Conservation (phyloP, 2,888 invertebrate species). For the Petrolisthes manimaculis region DNA sequence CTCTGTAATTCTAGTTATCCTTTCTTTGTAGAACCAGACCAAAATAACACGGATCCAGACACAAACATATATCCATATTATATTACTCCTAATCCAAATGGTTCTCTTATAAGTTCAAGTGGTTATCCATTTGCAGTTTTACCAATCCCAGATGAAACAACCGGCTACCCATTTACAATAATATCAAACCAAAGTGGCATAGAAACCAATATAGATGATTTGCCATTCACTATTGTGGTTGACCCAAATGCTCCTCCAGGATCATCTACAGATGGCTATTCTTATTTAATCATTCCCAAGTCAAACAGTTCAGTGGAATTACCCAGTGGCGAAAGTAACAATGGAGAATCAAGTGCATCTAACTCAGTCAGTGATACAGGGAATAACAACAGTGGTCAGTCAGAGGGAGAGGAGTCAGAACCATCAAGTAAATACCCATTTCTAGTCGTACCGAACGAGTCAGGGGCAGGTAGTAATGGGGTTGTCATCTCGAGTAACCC, state of each 20-base stretch:
- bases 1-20: not conserved
- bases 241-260: not conserved
- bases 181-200: not conserved
- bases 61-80: not conserved
- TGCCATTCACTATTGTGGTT: constrained; percentile 16
- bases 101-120: not conserved
- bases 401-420: not conserved
- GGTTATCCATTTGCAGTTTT: not conserved
- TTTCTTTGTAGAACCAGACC: not conserved
- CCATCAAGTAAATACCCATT: not conserved
- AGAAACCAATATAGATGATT: not conserved
- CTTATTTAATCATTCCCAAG: not conserved
- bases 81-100: constrained; percentile 1
- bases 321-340: not conserved
- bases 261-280: not conserved
- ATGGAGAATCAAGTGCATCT: not conserved
- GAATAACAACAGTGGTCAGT: not conserved
- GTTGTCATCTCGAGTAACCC: constrained; percentile 11
- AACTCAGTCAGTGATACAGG: not conserved
- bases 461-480: not conserved
- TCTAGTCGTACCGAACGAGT: not conserved
- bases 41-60: not conserved
- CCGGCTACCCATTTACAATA: not conserved
- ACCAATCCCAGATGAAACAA: constrained; percentile 18
- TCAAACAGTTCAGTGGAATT: not conserved